Evolutionary conservation across 2,113 vertebrate species (phyloP), one percentile per base, ranked within the genome.

Genomic region (Macquaria ambigua): DNA sequence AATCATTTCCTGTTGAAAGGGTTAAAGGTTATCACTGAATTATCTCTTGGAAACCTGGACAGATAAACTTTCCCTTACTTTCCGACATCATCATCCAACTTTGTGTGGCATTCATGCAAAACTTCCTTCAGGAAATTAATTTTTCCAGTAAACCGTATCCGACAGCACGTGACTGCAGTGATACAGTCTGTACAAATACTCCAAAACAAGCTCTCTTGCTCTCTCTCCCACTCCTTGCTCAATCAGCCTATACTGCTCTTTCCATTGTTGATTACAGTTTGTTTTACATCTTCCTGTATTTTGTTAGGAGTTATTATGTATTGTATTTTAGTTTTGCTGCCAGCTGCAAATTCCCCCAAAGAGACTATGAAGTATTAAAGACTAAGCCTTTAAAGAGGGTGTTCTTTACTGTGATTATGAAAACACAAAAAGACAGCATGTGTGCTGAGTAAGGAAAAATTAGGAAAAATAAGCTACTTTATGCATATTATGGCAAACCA

Each of bases 211-310:
- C 37, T 28, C 59, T 53, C 52, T 48, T 56, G 31, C 80, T 71
- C 62, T 86, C 69, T 21, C 62, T 46, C 56, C 68, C 56, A 48
- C 64, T 58, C 28, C 70, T 59, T 8, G 28, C 58, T 73, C 56
- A 74, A 67, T 89, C 82, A 83, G 70, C 70, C 68, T 12, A 12
- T 16, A 20, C 61, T 64, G 16, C 62, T 77, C 66, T 87, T 88
- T 92, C 90, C 90, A 83, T 84, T 77, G 84, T 71, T 88, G 81
- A 82, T 86, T 90, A 77, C 70, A 82, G 73, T 78, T 58, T 73
- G 39, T 73, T 41, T 81, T 56, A 62, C 72, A 78, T 85, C 75
- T 70, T 74, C 74, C 79, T 83, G 64, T 55, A 43, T 63, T 74
- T 81, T 81, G 61, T 76, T 72, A 9, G 59, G 25, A 78, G 39